Evolutionary conservation across 2,888 invertebrate genomes (phyloP).

Genomic region (Dugesia japonica): DNA sequence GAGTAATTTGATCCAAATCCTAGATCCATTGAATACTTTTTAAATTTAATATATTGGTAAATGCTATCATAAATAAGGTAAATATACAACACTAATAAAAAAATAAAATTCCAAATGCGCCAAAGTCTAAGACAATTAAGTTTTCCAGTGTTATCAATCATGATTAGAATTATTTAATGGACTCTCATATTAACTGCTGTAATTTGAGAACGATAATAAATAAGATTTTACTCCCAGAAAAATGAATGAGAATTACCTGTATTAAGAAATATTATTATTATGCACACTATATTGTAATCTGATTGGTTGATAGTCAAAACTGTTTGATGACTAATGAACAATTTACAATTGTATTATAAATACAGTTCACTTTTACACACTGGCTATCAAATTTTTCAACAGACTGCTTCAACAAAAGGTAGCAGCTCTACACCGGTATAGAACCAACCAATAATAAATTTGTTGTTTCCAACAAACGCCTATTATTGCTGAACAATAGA

Average conservation of each 20-base stretch:
- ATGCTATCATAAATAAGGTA: neutral
- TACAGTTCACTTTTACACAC: neutral
- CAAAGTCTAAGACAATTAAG: neutral
- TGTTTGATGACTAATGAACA: conserved; percentile 15
- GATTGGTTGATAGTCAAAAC: conserved; percentile 2
- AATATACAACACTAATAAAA: neutral
- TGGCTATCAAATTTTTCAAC: neutral
- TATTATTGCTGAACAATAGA: neutral
- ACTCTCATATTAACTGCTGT: too few species aligned
- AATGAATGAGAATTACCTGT: neutral
- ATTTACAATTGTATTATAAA: conserved; percentile 3
- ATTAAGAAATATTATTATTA: too few species aligned
- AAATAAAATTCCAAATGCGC: neutral
- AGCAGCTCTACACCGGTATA: neutral
- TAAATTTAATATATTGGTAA: neutral
- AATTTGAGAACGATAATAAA: too few species aligned
- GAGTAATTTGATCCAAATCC: conserved; percentile 3
- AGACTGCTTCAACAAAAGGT: conserved; percentile 14
- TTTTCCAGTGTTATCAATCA: neutral
- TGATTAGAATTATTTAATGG: neutral
- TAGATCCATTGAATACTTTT: neutral
- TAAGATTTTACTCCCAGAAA: too few species aligned
- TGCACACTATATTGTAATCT: neutral
- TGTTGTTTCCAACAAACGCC: neutral
- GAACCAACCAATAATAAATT: neutral